Evolutionary conservation across 1,140 invertebrate species (phyloP).

Genomic region (Pectinophora gossypiella): DNA sequence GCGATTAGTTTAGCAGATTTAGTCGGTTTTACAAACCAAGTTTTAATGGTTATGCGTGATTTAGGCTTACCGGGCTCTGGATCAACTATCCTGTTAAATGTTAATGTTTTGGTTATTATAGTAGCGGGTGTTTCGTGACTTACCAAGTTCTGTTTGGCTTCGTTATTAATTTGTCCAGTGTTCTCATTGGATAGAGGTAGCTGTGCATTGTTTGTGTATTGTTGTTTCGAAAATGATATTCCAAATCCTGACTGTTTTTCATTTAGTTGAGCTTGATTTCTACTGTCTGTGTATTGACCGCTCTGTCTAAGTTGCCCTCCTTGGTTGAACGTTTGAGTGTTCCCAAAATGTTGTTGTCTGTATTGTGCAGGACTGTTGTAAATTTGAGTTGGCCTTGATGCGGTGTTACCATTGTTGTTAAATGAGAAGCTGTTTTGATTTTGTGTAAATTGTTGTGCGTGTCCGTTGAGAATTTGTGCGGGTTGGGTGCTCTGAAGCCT

Average conservation of each 20-base stretch:
- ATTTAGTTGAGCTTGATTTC: constrained; percentile 14
- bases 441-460: constrained; percentile 22
- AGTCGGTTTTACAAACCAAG: constrained; percentile 62
- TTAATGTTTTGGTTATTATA: constrained; percentile 52
- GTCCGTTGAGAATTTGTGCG: constrained; percentile 24
- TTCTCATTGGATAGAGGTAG: constrained; percentile 16
- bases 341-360: constrained; percentile 16
- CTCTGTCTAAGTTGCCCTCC: constrained; percentile 18
- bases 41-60: constrained; percentile 61
- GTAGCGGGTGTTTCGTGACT: constrained; percentile 39
- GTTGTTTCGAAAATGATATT: constrained; percentile 15
- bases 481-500: constrained; percentile 7
- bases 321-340: constrained; percentile 12
- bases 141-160: constrained; percentile 53
- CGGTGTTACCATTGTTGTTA: constrained; percentile 17
- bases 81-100: constrained; percentile 46
- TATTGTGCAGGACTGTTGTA: constrained; percentile 12
- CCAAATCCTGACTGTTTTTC: constrained; percentile 20
- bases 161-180: constrained; percentile 21
- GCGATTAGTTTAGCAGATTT: constrained; percentile 39
- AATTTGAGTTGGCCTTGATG: constrained; percentile 18
- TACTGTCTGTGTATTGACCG: constrained; percentile 21
- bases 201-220: constrained; percentile 20
- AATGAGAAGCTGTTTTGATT: constrained; percentile 8
- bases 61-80: constrained; percentile 44